Evolutionary conservation across 2,797 vertebrate genomes (phyloP), one percentile per base, ranked within the genome.

Genomic region (Galaxias olidus): DNA sequence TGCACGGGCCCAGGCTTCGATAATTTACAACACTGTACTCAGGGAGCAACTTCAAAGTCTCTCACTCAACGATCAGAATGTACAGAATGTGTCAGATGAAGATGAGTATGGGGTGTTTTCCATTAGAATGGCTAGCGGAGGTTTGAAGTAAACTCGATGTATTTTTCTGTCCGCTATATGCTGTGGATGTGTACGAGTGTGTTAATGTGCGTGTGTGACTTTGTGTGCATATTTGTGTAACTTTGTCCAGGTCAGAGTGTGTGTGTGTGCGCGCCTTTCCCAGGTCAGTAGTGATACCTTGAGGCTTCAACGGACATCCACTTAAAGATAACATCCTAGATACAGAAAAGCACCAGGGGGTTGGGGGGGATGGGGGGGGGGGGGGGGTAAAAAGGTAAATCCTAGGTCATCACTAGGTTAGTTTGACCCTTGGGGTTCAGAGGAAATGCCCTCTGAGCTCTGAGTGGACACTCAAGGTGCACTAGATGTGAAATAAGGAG

Each of bases 401-500:
- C 45, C 66, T 62, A 41, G 67, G 71, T 83, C 72, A 78, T 19
- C 69, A 71, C 46, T 10, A 45, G 57, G 63, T 19, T 45, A 62
- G 51, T 43, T 43, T 69, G 74, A 84, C 71, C 75, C 4, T 55
- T 58, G 54, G 65, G 63, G 76, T 69, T 76, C 62, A 79, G 45
- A 82, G 83, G 76, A 85, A 73, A 77, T 0, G 7, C 10, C 43
- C 40, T 68, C n/a, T n/a, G n/a, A n/a, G n/a, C n/a, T n/a, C n/a
- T n/a, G n/a, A n/a, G 61, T 72, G 50, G 74, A 53, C 62, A 74
- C 68, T 68, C 30, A 30, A 30, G 30, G 30, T 30, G 30, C 30
- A 30, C 30, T 30, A 30, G 30, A 30, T 30, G 30, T 30, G 30
- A 30, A 30, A 30, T 30, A 30, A 30, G 14, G 51, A 65, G 42